Evolutionary conservation across 2,797 vertebrate species (phyloP), one percentile per base, ranked within the genome.

Genomic region (Sparus aurata): DNA sequence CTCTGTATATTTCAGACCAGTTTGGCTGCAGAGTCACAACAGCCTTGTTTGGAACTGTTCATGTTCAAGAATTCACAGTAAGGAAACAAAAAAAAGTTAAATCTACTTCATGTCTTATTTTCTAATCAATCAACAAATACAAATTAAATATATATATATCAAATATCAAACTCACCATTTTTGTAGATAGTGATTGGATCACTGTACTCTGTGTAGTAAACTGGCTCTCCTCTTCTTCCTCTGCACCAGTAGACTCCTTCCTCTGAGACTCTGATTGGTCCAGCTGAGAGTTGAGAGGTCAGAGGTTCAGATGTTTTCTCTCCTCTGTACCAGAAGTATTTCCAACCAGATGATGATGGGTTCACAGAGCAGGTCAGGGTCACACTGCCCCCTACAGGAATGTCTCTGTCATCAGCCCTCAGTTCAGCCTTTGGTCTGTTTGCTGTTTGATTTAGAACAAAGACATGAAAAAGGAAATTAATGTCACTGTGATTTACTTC

Each of bases 321-420:
- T 13, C 12, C 49, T 74, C 25, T 80, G 80, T 69, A 80, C 77
- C 77, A 81, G 60, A 17, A 12, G 41, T 62, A 25, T 5, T 46
- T 70, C 85, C 80, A 82, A 1, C 41, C 75, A 47, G 65, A 12
- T 12, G 57, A 16, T 0, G 6, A 16, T 0, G 1, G 27, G 27
- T 27, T 52, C 25, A 82, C 79, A 70, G 69, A 73, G 61, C 82
- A 84, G 34, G 66, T 72, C 47, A 86, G n/a, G n/a, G n/a, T n/a
- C n/a, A n/a, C n/a, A n/a, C n/a, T n/a, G n/a, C n/a, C n/a, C n/a
- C n/a, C n/a, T n/a, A n/a, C n/a, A n/a, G n/a, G n/a, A n/a, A n/a
- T n/a, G n/a, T n/a, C n/a, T n/a, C n/a, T n/a, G n/a, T n/a, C n/a
- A n/a, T n/a, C n/a, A n/a, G n/a, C n/a, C n/a, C n/a, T n/a, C n/a